Percentiles rank a stretch among this genome's conserved stretches.
Conservation (phyloP, 2,797 vertebrate species). For the Sebastes taczanowskii region DNA sequence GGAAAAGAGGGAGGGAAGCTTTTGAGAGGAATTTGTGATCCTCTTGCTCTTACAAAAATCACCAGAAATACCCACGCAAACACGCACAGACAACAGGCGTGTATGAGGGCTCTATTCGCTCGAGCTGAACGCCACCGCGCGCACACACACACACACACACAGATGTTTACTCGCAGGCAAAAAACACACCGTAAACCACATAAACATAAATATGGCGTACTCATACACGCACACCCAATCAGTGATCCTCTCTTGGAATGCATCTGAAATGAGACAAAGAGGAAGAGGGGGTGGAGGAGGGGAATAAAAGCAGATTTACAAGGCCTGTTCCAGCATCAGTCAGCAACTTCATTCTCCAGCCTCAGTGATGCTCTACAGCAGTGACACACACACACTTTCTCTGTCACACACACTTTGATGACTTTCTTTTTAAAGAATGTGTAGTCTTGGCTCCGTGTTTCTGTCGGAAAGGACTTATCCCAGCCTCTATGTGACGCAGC, state of each 20-base stretch:
- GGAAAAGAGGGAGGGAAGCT: slow-evolving; percentile 53
- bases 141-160: neutral
- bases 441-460: slow-evolving; percentile 8
- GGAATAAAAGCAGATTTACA: slow-evolving; percentile 68
- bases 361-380: slow-evolving; percentile 41
- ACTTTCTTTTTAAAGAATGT: slow-evolving; percentile 18
- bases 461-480: neutral
- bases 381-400: slow-evolving; percentile 4
- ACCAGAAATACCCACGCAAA: slow-evolving; percentile 55
- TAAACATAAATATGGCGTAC: slow-evolving; percentile 15
- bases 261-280: slow-evolving; percentile 64
- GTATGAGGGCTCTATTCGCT: slow-evolving; percentile 41
- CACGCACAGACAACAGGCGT: slow-evolving; percentile 47
- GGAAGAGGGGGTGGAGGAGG: slow-evolving; percentile 46
- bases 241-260: slow-evolving; percentile 55
- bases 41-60: slow-evolving; percentile 64
- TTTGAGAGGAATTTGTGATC: slow-evolving; percentile 66
- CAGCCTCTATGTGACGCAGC: neutral
- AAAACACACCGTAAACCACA: slow-evolving; percentile 23
- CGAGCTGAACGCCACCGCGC: neutral
- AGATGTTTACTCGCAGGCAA: neutral
- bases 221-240: slow-evolving; percentile 36
- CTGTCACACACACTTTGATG: slow-evolving; percentile 17
- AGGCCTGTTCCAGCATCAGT: slow-evolving; percentile 55
- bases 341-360: slow-evolving; percentile 66